These are phyloP conservation scores for Brachystomella parvula DNA, from an alignment of 1,140 invertebrate genomes.

Conservation along the genomic window DNA sequence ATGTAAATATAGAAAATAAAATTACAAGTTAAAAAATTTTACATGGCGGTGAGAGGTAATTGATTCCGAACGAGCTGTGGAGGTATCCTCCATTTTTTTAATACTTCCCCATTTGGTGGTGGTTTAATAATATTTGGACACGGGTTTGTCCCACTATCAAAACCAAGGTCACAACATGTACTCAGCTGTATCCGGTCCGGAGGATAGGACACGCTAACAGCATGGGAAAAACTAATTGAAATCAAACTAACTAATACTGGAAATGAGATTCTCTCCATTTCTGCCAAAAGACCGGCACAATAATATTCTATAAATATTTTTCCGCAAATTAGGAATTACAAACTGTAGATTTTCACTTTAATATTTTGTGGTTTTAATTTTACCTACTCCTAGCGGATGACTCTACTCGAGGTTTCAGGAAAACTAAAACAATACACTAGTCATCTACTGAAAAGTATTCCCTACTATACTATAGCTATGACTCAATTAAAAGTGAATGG, in stretches of 20 bases:
- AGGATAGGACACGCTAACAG: background rate
- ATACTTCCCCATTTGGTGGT: background rate
- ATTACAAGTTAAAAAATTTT: background rate
- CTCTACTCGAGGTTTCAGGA: too few species aligned
- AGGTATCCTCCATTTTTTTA: background rate
- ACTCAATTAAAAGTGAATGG: background rate
- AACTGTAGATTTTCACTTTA: background rate
- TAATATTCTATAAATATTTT: background rate
- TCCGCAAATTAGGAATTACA: background rate
- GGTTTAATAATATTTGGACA: background rate
- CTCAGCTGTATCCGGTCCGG: background rate
- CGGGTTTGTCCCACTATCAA: background rate
- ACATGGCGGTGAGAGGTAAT: background rate
- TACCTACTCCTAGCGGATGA: too few species aligned
- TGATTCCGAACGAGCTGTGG: background rate
- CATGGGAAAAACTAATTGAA: background rate
- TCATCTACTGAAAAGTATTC: background rate
- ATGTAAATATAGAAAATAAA: background rate
- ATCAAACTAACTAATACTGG: background rate
- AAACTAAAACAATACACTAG: background rate
- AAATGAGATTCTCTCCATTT: background rate
- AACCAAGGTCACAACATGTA: conserved; percentile 1
- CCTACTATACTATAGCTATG: background rate
- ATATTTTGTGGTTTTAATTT: background rate
- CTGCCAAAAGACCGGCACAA: background rate